Conservation (phyloP, 1,140 invertebrate species). For the Bilobella aurantiaca region DNA sequence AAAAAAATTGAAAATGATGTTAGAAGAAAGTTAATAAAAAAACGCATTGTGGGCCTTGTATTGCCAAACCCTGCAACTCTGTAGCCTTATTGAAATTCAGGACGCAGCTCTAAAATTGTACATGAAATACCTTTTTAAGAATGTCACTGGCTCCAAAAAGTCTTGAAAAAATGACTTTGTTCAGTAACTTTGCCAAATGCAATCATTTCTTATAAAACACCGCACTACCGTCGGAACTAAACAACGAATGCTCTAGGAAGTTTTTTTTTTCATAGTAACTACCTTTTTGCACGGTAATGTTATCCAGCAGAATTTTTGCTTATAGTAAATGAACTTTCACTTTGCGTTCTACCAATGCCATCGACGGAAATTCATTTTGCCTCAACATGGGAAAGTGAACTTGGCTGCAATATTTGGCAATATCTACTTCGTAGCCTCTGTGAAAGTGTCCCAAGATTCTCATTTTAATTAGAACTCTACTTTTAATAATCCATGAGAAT, state of each 20-base stretch:
- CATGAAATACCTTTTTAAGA: neutral
- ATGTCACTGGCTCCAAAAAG: neutral
- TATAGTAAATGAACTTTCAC: too few relatives aligned
- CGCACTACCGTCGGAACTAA: too few relatives aligned
- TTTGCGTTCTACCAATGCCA: too few relatives aligned
- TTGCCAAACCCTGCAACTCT: neutral
- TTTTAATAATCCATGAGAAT: neutral
- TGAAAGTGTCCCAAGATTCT: neutral
- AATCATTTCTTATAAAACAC: neutral
- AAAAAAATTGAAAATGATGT: neutral
- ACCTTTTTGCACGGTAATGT: too few relatives aligned
- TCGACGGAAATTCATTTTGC: neutral
- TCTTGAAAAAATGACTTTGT: too few relatives aligned
- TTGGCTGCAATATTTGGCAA: neutral
- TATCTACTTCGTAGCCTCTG: neutral
- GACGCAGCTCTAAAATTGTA: neutral
- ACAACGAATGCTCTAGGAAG: too few relatives aligned
- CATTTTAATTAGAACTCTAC: neutral
- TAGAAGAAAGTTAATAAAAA: neutral
- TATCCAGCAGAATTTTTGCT: too few relatives aligned
- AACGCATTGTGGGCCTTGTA: neutral
- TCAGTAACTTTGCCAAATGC: neutral
- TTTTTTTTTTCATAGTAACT: too few relatives aligned
- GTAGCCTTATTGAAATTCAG: neutral
- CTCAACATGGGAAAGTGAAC: neutral